Percentiles rank a stretch among this genome's conserved stretches.
phyloP scores from a whole-genome alignment of 53 echinoderm and acorn worm species.

The Echinometra lucunter region DNA sequence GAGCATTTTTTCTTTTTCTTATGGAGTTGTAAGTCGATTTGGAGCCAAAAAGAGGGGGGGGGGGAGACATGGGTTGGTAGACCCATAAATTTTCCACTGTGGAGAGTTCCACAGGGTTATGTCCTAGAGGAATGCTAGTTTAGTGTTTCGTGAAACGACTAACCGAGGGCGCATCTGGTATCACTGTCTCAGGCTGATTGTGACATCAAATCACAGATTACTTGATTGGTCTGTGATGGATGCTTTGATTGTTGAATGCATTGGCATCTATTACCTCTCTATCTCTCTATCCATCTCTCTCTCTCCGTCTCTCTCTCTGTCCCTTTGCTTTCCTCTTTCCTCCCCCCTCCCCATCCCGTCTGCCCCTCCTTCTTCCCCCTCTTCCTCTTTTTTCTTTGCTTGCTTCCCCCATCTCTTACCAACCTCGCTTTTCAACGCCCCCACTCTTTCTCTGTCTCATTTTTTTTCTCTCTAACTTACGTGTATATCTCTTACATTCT shows the following conservation, averaged over 20 bases:
- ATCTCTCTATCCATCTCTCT: background rate
- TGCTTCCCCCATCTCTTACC: too few species aligned
- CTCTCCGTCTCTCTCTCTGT: too few species aligned
- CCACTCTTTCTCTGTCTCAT: background rate
- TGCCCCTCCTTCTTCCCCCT: too few species aligned
- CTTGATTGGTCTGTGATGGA: conserved; percentile 13
- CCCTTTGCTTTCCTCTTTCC: too few species aligned
- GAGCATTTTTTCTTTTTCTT: too few species aligned
- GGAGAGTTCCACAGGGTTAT: background rate
- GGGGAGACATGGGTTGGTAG: too few species aligned
- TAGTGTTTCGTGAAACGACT: background rate
- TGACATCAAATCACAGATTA: conserved; percentile 6
- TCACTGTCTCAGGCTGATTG: background rate
- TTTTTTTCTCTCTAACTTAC: background rate
- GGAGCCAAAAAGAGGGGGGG: too few species aligned
- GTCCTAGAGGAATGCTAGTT: background rate
- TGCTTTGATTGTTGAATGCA: conserved; percentile 9
- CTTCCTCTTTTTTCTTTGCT: background rate
- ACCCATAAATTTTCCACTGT: background rate
- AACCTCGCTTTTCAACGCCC: background rate
- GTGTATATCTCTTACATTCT: background rate
- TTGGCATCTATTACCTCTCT: background rate
- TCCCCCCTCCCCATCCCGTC: background rate
- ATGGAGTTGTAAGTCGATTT: too few species aligned
- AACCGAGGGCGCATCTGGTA: conserved; percentile 22